A percentile compares a stretch with the other conserved stretches of the same genome.
phyloP scores from a whole-genome alignment of 2,113 vertebrate genomes.

The Ptyas mucosa region DNA sequence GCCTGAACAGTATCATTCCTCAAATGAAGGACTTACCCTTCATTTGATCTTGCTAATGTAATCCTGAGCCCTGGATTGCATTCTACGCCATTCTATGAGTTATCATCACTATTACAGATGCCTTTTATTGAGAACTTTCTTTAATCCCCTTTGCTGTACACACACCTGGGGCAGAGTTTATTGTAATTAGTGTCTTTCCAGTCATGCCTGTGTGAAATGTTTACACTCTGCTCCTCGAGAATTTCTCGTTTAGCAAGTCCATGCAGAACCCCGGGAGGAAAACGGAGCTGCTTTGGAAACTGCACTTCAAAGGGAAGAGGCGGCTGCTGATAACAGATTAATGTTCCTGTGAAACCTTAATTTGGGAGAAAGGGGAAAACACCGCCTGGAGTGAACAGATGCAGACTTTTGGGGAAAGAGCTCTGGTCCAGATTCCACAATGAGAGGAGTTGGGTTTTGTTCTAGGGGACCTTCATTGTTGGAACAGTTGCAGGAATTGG shows the following conservation, averaged over 20 bases:
- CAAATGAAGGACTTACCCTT: neutral
- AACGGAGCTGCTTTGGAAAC: slow-evolving; percentile 28
- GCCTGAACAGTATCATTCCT: neutral
- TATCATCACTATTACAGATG: slow-evolving; percentile 5
- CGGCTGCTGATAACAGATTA: slow-evolving; percentile 42
- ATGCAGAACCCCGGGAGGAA: neutral
- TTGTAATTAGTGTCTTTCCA: slow-evolving; percentile 22
- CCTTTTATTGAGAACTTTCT: slow-evolving; percentile 11
- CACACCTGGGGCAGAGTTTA: slow-evolving; percentile 24
- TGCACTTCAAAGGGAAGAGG: slow-evolving; percentile 32
- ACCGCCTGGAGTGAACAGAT: slow-evolving; percentile 27
- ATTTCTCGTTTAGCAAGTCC: slow-evolving; percentile 46
- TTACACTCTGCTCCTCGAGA: slow-evolving; percentile 38
- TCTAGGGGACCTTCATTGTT: neutral
- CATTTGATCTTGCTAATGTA: slow-evolving; percentile 12
- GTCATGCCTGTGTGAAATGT: slow-evolving; percentile 17
- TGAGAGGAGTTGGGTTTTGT: neutral
- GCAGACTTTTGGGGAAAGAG: neutral
- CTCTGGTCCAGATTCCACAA: neutral
- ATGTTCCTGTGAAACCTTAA: slow-evolving; percentile 11
- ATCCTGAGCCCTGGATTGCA: slow-evolving; percentile 2
- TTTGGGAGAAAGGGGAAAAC: slow-evolving; percentile 5
- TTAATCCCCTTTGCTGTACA: neutral
- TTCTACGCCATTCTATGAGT: slow-evolving; percentile 2
- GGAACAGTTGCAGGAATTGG: neutral